Evolutionary conservation across 2,888 invertebrate genomes (phyloP).

Genomic region (Cantharis flavilabris): DNA sequence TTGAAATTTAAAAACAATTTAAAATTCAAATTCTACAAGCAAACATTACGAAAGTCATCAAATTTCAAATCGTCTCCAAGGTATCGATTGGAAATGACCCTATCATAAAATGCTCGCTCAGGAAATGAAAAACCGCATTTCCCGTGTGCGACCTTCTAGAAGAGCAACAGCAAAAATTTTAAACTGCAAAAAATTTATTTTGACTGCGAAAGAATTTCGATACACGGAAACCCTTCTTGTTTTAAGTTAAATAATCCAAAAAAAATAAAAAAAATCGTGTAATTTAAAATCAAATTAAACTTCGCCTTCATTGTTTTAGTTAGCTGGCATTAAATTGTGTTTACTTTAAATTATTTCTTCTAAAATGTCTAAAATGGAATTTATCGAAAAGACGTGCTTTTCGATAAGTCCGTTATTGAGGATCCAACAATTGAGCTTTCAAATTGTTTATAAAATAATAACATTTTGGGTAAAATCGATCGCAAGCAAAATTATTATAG

Average conservation of each 20-base stretch:
- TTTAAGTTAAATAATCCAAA: background rate
- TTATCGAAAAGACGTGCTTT: background rate
- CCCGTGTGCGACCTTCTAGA: background rate
- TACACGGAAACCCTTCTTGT: background rate
- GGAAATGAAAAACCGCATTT: background rate
- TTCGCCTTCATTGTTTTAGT: background rate
- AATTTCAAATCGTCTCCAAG: background rate
- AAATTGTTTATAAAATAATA: background rate
- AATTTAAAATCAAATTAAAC: background rate
- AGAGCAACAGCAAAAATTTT: background rate
- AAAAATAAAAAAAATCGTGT: background rate
- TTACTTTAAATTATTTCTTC: conserved; percentile 4
- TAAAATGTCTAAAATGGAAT: background rate
- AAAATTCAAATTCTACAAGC: background rate
- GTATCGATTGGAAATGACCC: background rate
- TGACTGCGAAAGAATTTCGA: background rate
- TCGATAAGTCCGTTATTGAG: background rate
- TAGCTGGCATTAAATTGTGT: background rate
- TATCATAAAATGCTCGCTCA: background rate
- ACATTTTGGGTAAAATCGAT: background rate
- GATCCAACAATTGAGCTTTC: background rate
- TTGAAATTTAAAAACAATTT: background rate
- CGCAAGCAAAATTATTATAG: background rate
- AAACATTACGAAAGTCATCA: background rate
- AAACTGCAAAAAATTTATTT: background rate